A percentile compares a stretch with the other conserved stretches of the same genome.
Evolutionary conservation across 2,888 invertebrate genomes (phyloP).

Genomic region (Ypsolopha sequella): DNA sequence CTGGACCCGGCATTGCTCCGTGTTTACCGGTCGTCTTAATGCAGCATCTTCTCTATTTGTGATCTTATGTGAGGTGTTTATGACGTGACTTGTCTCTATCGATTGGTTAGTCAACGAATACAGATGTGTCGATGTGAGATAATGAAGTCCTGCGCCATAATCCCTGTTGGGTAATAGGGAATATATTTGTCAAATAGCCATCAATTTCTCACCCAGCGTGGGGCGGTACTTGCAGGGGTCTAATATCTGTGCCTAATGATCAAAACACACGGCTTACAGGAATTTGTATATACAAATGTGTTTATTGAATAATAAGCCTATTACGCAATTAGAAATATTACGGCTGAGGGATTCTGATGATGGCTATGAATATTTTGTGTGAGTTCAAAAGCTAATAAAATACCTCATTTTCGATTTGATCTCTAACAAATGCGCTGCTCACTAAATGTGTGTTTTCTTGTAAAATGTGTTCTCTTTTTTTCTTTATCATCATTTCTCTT

Average conservation of each 20-base stretch:
- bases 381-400: neutral
- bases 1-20: neutral
- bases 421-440: too few species aligned
- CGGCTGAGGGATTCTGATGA: conserved; percentile 30
- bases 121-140: conserved; percentile 23
- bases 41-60: conserved; percentile 2
- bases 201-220: conserved; percentile 57
- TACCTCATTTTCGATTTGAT: neutral
- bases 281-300: conserved; percentile 45
- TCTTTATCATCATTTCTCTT: neutral
- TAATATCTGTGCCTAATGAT: conserved; percentile 53
- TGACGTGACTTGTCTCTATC: conserved; percentile 7
- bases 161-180: conserved; percentile 32
- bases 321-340: conserved; percentile 40
- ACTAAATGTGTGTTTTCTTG: conserved; percentile 1
- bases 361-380: conserved; percentile 26
- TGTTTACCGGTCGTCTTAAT: conserved; percentile 5
- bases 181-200: conserved; percentile 45
- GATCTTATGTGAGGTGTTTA: conserved; percentile 7
- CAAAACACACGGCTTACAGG: conserved; percentile 44
- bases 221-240: conserved; percentile 43
- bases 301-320: conserved; percentile 50
- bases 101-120: conserved; percentile 8
- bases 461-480: neutral
- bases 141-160: conserved; percentile 35